Conservation (phyloP, 1,140 invertebrate species). For the Drosophila athabasca region DNA sequence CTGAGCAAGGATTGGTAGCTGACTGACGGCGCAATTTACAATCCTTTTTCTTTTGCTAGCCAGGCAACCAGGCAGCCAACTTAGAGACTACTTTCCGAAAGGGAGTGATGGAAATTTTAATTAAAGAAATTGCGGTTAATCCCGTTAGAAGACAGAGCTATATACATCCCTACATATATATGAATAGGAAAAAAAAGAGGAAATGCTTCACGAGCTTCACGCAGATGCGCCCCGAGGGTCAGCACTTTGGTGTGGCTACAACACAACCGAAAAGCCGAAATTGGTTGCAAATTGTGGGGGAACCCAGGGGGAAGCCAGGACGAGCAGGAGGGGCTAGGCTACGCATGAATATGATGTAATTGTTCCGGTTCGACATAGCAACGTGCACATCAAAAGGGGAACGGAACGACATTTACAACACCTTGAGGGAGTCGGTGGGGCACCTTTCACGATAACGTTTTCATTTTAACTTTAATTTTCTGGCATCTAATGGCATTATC, state of each 20-base stretch:
- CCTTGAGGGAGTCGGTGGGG: background rate
- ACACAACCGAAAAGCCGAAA: slow-evolving; percentile 50
- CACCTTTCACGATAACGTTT: slow-evolving; percentile 56
- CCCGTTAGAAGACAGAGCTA: slow-evolving; percentile 55
- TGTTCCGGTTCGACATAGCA: slow-evolving; percentile 1
- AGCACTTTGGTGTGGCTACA: slow-evolving; percentile 48
- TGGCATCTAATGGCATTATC: slow-evolving; percentile 68
- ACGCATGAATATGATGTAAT: slow-evolving; percentile 30
- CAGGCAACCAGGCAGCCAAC: background rate
- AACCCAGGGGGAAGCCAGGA: background rate
- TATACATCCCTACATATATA: no score
- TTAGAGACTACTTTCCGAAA: slow-evolving; percentile 21
- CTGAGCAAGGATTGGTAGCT: slow-evolving; percentile 18
- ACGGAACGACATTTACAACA: slow-evolving; percentile 1
- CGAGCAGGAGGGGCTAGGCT: background rate
- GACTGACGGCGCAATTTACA: slow-evolving; percentile 80
- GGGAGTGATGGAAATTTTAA: slow-evolving; percentile 76
- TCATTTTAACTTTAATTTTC: slow-evolving; percentile 72
- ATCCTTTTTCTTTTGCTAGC: slow-evolving; percentile 56
- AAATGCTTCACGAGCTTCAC: background rate
- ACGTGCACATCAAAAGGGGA: slow-evolving; percentile 50
- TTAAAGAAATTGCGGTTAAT: slow-evolving; percentile 84
- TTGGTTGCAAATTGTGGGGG: slow-evolving; percentile 54
- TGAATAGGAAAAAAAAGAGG: slow-evolving; percentile 25
- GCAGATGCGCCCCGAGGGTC: slow-evolving; percentile 36